Conservation (phyloP, 2,113 vertebrate species). For the Tachysurus vachellii region DNA sequence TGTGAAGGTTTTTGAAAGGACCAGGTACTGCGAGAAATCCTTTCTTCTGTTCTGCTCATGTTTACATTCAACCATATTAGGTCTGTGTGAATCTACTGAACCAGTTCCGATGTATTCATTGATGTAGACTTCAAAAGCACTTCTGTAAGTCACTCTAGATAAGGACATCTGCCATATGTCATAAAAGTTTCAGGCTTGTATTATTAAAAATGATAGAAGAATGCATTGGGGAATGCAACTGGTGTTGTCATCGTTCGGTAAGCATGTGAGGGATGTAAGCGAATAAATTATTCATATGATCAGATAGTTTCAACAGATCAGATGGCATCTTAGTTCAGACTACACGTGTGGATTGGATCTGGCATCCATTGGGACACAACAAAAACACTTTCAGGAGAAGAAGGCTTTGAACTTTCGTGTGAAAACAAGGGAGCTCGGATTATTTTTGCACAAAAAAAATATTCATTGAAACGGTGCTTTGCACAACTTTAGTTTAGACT, state of each 20-base stretch:
- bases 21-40: constrained; percentile 65
- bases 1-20: constrained; percentile 89
- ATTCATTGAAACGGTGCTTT: background rate
- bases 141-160: no score
- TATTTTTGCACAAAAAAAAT: background rate
- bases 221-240: background rate
- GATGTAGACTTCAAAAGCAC: no score
- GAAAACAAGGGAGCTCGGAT: background rate
- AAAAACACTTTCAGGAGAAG: background rate
- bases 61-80: background rate
- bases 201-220: background rate
- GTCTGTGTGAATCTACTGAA: no score
- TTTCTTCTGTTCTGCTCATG: background rate
- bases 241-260: background rate
- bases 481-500: no score
- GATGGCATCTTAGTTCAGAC: background rate
- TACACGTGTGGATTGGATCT: background rate
- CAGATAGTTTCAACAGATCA: background rate
- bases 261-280: background rate
- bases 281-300: background rate
- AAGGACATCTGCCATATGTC: no score
- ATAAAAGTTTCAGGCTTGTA: background rate
- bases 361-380: background rate
- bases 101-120: no score
- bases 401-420: background rate